Conservation (phyloP, 2,888 invertebrate species). For the Nephrotoma flavescens region DNA sequence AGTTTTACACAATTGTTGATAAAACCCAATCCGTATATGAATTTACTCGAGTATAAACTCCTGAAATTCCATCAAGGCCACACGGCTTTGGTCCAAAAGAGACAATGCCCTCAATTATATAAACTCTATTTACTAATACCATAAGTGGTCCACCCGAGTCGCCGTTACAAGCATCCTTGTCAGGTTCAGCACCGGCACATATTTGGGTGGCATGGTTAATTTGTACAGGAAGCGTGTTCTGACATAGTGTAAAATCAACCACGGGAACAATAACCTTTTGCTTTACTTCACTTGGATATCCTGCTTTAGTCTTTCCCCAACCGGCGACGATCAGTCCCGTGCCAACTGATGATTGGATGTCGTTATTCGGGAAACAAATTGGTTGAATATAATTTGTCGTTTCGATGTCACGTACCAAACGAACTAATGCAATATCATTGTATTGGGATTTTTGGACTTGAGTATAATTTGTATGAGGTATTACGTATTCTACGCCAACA, state of each 20-base stretch:
- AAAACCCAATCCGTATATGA: slow-evolving; percentile 41
- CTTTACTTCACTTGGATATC: slow-evolving; percentile 36
- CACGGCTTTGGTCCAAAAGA: slow-evolving; percentile 42
- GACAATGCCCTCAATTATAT: slow-evolving; percentile 40
- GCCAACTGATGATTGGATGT: slow-evolving; percentile 21
- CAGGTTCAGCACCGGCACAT: slow-evolving; percentile 45
- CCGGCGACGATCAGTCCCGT: slow-evolving; percentile 39
- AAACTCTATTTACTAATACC: slow-evolving; percentile 30
- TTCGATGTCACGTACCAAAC: slow-evolving; percentile 4
- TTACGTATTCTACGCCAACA: slow-evolving; percentile 18
- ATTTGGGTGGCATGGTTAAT: slow-evolving; percentile 33
- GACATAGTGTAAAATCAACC: slow-evolving; percentile 34
- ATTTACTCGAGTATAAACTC: slow-evolving; percentile 41
- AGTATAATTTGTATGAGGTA: slow-evolving; percentile 23
- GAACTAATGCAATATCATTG: slow-evolving; percentile 30
- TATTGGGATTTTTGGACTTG: slow-evolving; percentile 18
- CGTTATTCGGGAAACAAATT: slow-evolving; percentile 32
- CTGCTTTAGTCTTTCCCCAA: slow-evolving; percentile 39
- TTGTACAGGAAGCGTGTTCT: slow-evolving; percentile 19
- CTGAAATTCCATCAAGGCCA: slow-evolving; percentile 40
- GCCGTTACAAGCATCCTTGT: slow-evolving; percentile 49
- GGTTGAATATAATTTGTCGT: slow-evolving; percentile 22
- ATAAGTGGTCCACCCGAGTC: slow-evolving; percentile 63
- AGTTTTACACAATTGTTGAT: background rate
- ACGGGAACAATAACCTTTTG: slow-evolving; percentile 37